Conservation (phyloP, 2,797 vertebrate genomes). For the Centropyge bicolor region DNA sequence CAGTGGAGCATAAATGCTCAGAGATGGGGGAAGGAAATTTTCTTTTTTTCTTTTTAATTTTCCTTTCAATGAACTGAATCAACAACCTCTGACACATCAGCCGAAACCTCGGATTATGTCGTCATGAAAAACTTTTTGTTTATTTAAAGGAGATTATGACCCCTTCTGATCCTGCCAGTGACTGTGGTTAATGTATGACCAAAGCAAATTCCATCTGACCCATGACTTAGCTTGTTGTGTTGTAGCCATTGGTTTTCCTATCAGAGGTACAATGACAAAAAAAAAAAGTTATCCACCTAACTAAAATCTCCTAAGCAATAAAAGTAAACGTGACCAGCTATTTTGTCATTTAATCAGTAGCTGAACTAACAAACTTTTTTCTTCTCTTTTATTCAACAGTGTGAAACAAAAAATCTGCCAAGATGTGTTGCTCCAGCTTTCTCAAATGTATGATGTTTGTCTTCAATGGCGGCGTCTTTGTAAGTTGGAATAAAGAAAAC, state of each 20-base stretch:
- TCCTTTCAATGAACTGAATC: background rate
- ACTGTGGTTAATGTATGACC: constrained; percentile 75
- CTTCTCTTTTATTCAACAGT: constrained; percentile 45
- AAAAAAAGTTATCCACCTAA: background rate
- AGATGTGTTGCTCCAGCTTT: constrained; percentile 82
- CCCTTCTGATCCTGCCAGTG: constrained; percentile 11
- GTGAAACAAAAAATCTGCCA: constrained; percentile 48
- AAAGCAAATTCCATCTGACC: constrained; percentile 39
- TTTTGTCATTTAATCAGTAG: background rate
- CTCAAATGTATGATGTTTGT: constrained; percentile 88
- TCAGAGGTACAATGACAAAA: constrained; percentile 13
- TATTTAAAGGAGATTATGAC: constrained; percentile 39
- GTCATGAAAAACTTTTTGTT: constrained; percentile 8
- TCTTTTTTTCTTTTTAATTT: background rate
- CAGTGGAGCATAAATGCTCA: background rate
- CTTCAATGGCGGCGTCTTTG: constrained; percentile 86
- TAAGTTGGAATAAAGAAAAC: constrained; percentile 72
- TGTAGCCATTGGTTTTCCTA: constrained; percentile 6
- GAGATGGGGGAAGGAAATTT: background rate
- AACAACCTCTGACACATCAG: constrained; percentile 1
- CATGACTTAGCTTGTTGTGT: constrained; percentile 2
- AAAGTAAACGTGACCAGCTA: background rate
- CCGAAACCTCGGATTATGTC: constrained; percentile 45
- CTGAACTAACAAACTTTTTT: constrained; percentile 5
- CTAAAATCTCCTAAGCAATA: background rate